Conservation (phyloP, 2,888 invertebrate genomes). For the Cephus spinipes region DNA sequence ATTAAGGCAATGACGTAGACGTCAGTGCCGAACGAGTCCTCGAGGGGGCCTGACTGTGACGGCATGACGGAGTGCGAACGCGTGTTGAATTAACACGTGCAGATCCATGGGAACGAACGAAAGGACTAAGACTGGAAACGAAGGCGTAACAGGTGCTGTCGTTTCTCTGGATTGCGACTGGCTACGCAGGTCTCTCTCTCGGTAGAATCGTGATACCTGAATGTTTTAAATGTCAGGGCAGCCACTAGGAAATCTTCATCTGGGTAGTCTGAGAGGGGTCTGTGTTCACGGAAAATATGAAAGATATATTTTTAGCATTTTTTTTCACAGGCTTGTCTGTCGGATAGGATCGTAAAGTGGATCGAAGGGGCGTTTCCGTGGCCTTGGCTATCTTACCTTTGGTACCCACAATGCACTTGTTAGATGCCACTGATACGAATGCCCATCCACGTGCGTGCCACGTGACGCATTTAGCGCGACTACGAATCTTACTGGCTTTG, state of each 20-base stretch:
- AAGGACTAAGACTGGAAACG: constrained; percentile 66
- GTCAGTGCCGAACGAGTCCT: constrained; percentile 69
- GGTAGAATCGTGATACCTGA: background rate
- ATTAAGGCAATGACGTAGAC: constrained; percentile 59
- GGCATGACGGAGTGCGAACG: constrained; percentile 38
- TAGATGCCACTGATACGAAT: background rate
- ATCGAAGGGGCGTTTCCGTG: background rate
- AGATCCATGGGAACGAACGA: constrained; percentile 64
- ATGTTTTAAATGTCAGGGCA: background rate
- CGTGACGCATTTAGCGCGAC: background rate
- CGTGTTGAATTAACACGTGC: constrained; percentile 56
- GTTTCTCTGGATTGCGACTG: background rate
- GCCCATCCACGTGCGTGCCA: background rate
- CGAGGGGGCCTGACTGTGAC: constrained; percentile 49
- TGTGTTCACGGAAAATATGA: no score
- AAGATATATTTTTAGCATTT: background rate
- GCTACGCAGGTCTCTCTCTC: background rate
- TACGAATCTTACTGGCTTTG: background rate
- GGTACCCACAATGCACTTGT: background rate
- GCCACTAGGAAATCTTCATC: background rate
- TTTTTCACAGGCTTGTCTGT: no score
- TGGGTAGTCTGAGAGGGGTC: no score
- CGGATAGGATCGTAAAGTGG: background rate
- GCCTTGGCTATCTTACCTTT: background rate
- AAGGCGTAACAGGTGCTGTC: background rate